phyloP scores from a whole-genome alignment of 2,113 vertebrate genomes.

The Prochilodus magdalenae region DNA sequence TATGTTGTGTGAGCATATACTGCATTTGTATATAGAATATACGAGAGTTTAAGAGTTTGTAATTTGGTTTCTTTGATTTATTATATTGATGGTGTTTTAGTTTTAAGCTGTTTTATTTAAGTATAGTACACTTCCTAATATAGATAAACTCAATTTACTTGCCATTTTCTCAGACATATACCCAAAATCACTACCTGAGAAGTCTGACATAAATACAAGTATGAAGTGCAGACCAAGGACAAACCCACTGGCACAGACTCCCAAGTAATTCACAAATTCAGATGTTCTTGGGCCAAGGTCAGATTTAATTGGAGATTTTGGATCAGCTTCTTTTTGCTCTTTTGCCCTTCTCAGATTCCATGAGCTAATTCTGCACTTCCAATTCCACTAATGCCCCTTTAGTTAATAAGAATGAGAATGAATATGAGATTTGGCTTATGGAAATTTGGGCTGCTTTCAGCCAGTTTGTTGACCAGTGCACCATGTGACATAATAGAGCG shows the following conservation, averaged over 20 bases:
- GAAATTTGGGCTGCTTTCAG: not conserved
- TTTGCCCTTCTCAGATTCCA: not conserved
- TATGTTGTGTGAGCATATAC: not conserved
- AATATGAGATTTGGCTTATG: not conserved
- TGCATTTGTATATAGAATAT: not conserved
- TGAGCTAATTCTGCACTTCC: not conserved
- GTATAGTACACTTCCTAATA: not conserved
- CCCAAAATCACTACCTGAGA: not conserved
- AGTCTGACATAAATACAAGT: not conserved
- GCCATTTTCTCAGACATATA: not conserved
- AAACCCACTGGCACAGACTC: not conserved
- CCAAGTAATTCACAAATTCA: conserved; percentile 6
- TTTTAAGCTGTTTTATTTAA: not conserved
- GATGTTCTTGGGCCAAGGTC: conserved; percentile 6
- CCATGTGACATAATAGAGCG: not conserved
- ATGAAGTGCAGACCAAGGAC: not conserved
- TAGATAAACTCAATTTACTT: not conserved
- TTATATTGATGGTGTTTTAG: not conserved
- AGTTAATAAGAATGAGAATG: not conserved
- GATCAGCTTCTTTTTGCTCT: not conserved
- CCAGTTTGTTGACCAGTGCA: conserved; percentile 3
- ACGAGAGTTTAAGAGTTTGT: not conserved
- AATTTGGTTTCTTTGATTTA: not conserved
- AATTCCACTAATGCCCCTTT: conserved; percentile 8
- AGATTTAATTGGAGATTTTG: conserved; percentile 13